phyloP scores from a whole-genome alignment of 2,888 invertebrate species.

The Pyrrhia umbra region DNA sequence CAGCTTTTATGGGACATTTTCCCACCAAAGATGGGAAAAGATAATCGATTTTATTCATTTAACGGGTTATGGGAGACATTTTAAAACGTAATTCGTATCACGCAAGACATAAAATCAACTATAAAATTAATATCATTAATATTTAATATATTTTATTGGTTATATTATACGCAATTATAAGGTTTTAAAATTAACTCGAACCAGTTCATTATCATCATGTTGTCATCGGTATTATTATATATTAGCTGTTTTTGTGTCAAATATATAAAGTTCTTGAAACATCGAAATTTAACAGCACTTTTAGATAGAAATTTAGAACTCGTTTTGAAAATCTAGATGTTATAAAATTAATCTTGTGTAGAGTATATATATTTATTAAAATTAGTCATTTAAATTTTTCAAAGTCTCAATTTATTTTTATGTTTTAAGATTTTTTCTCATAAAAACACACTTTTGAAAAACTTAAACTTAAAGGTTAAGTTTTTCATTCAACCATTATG shows the following conservation, averaged over 20 bases:
- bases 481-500: no score
- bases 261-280: not conserved
- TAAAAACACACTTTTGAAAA: no score
- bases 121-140: conserved; percentile 40
- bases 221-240: conserved; percentile 36
- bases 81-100: conserved; percentile 2
- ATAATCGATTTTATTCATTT: conserved; percentile 16
- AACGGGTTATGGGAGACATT: conserved; percentile 1
- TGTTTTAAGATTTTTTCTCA: no score
- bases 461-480: no score
- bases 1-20: conserved; percentile 43
- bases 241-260: not conserved
- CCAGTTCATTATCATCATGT: conserved; percentile 35
- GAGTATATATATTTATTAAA: no score
- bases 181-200: conserved; percentile 17
- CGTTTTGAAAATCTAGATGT: no score
- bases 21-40: conserved; percentile 36
- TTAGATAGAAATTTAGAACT: no score
- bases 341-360: no score
- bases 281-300: no score
- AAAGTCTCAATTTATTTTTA: no score
- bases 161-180: conserved; percentile 26
- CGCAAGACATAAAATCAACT: conserved; percentile 17
- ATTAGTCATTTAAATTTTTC: no score
- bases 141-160: conserved; percentile 27